Percentiles rank a stretch among this genome's conserved stretches.
These are phyloP conservation scores for Urocitellus parryii DNA, from an alignment of 2,113 vertebrate genomes.

Conservation along the genomic window DNA sequence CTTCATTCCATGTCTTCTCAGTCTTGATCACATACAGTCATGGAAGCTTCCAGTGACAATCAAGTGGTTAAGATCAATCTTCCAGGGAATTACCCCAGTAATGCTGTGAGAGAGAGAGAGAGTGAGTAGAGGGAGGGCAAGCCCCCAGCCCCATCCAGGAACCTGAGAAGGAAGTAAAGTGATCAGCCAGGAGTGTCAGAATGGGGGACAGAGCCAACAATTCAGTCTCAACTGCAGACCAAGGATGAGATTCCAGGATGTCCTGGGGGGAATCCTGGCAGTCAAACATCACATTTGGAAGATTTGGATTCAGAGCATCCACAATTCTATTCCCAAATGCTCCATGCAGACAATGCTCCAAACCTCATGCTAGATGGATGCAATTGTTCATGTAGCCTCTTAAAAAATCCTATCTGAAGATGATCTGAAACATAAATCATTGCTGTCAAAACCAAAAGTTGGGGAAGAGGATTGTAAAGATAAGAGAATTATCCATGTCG, in stretches of 20 bases:
- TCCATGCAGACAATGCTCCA: conserved; percentile 18
- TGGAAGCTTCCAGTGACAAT: conserved; percentile 16
- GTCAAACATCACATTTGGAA: conserved; percentile 50
- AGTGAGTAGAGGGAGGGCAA: not conserved
- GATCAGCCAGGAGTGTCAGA: conserved; percentile 38
- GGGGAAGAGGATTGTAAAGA: conserved; percentile 41
- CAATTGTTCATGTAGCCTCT: not conserved
- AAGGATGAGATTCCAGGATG: conserved; percentile 19
- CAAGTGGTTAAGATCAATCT: conserved; percentile 40
- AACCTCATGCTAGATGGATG: not conserved
- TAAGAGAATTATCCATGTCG: conserved; percentile 36
- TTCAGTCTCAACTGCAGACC: conserved; percentile 5
- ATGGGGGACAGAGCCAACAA: conserved; percentile 19
- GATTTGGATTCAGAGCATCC: conserved; percentile 33
- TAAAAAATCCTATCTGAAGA: conserved; percentile 38
- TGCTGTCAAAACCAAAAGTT: conserved; percentile 36
- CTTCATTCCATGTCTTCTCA: conserved; percentile 37
- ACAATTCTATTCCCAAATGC: conserved; percentile 68
- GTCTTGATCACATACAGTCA: conserved; percentile 18
- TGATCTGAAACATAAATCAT: conserved; percentile 66
- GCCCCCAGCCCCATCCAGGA: not conserved
- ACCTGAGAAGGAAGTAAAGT: conserved; percentile 53
- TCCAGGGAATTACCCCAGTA: conserved; percentile 36
- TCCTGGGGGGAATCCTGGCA: conserved; percentile 53
- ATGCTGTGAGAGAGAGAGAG: conserved; percentile 3